A percentile compares a stretch with the other conserved stretches of the same genome.
Conservation (phyloP, 2,113 vertebrate genomes). For the Stercorarius parasiticus region DNA sequence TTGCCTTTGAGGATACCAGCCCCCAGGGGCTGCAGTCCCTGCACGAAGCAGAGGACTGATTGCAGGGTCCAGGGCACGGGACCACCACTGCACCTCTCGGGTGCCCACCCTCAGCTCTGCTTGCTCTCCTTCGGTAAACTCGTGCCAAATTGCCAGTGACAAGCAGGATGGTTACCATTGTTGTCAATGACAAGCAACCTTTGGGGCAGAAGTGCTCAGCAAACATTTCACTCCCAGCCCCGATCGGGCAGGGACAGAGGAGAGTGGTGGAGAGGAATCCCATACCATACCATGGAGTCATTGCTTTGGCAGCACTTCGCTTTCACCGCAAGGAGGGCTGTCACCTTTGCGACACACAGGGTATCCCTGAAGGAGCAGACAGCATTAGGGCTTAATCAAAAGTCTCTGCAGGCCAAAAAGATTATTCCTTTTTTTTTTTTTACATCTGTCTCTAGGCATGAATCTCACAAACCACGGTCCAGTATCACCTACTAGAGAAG, state of each 20-base stretch:
- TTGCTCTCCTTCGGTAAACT: not conserved
- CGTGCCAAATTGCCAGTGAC: fast-evolving
- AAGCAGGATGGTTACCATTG: not conserved
- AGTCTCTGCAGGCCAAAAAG: not conserved
- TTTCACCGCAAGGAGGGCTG: not conserved
- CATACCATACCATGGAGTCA: fast-evolving
- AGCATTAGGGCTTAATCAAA: not conserved
- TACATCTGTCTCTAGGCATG: not conserved
- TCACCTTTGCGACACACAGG: not conserved
- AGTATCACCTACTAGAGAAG: not conserved
- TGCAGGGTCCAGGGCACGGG: not conserved
- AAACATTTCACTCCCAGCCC: not conserved
- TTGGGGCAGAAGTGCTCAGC: not conserved
- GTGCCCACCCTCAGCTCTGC: not conserved
- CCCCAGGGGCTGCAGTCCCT: too few relatives aligned
- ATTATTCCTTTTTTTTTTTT: not conserved
- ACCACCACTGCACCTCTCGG: fast-evolving
- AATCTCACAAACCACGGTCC: not conserved
- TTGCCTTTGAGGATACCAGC: not conserved
- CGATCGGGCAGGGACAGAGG: not conserved
- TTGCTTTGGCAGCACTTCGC: not conserved
- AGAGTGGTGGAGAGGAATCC: not conserved
- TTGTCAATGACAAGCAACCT: not conserved
- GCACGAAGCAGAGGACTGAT: not conserved
- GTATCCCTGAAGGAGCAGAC: not conserved